Conservation (phyloP, 2,797 vertebrate genomes). For the Hemitrygon akajei region DNA sequence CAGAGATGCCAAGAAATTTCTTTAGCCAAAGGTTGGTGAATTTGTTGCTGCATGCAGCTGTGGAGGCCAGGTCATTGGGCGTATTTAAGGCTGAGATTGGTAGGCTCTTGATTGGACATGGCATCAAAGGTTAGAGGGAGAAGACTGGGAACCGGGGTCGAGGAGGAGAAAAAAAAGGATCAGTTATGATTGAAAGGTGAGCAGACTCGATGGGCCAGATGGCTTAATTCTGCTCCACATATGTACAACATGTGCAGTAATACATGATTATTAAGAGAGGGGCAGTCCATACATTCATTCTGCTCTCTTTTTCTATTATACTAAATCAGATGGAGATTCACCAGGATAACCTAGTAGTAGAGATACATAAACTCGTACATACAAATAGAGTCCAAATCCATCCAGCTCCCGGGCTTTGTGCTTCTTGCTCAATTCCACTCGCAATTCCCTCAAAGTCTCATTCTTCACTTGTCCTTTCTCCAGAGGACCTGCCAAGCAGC, state of each 20-base stretch:
- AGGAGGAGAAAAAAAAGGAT: too few relatives aligned
- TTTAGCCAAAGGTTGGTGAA: too few relatives aligned
- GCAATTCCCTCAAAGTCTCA: slow-evolving; percentile 82
- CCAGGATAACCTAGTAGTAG: neutral
- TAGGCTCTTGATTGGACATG: too few relatives aligned
- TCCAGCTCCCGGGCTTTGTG: slow-evolving; percentile 85
- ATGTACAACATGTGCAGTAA: neutral
- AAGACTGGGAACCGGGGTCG: too few relatives aligned
- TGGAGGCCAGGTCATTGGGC: too few relatives aligned
- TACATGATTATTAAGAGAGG: neutral
- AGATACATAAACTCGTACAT: slow-evolving; percentile 46
- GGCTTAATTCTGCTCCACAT: too few relatives aligned
- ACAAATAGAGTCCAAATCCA: slow-evolving; percentile 93
- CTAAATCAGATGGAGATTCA: neutral
- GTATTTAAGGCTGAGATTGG: too few relatives aligned
- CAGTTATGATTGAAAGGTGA: too few relatives aligned
- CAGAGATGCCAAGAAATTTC: too few relatives aligned
- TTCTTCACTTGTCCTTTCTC: slow-evolving; percentile 98
- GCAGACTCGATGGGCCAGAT: too few relatives aligned
- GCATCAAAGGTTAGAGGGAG: too few relatives aligned
- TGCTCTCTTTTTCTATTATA: neutral
- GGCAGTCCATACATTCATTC: neutral
- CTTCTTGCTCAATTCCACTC: slow-evolving; percentile 95
- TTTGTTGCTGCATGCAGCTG: too few relatives aligned
- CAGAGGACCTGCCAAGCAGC: slow-evolving; percentile 70